Evolutionary conservation across 2,888 invertebrate genomes (phyloP), one percentile per base, ranked within the genome.

Genomic region (Toxonevra muliebris): DNA sequence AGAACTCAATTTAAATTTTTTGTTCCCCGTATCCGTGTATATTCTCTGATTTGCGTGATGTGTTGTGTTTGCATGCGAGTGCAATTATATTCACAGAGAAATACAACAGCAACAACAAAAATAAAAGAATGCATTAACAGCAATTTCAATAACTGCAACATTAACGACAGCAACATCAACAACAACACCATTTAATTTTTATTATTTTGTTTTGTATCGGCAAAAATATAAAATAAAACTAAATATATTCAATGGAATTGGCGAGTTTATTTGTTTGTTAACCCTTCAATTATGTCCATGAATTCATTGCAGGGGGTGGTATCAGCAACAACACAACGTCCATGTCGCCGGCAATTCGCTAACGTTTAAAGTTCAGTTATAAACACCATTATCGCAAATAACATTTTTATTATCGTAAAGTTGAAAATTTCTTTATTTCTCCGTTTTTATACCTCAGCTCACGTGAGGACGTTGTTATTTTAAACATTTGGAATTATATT

Each of bases 331-430:
- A 45, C 11, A 17, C 11, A 13, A 10, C 10, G 11, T 12, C 19
- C 43, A 19, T 15, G 15, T 12, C 19, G 1, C 19, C 3, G 3
- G 1, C 15, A 8, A 13, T 45, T 42, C 19, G 17, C 9, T 11
- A n/a, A 17, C 15, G 12, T 58, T 17, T 19, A 52, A 20, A 20
- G 13, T 48, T 42, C 20, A 52, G 52, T 54, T 50, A 53, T 19
- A 4, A 50, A 19, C 52, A 42, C 50, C 59, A 65, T 52, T 59
- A 65, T 15, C 43, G n/a, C 59, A 52, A 65, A 65, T 65, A 65
- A 59, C 42, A 65, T 52, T 65, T 65, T 65, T 65, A 65, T 65
- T 65, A 65, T 58, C 43, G n/a, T 59, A 10, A 17, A 59, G 19
- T 50, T 42, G 20, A 55, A 30, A 2, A 42, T 52, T 12, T n/a